Evolutionary conservation across 2,888 invertebrate species (phyloP), one percentile per base, ranked within the genome.

Genomic region (Andrena marginata): DNA sequence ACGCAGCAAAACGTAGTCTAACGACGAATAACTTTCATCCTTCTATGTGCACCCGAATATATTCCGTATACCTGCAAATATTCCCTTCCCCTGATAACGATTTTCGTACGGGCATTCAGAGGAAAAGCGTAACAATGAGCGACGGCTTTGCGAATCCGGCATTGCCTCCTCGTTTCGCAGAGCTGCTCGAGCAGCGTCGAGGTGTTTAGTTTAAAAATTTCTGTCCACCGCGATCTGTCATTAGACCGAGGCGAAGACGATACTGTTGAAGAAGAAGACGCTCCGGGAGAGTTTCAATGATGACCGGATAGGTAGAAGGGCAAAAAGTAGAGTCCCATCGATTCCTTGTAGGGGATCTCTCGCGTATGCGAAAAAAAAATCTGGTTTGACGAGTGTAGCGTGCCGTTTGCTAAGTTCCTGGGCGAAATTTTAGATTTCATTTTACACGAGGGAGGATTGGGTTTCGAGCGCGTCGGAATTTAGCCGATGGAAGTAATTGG

Each of bases 341-440:
- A 20, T 65, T 63, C 26, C 49, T 6, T 8, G 7, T 20, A 35
- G 23, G 23, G n/a, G 51, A 35, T 59, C 35, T 20, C 13, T 42
- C 33, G 35, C 10, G 16, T n/a, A 31, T 42, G 42, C 42, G 10
- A 23, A n/a, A 48, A 68, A 68, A 64, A 54, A 48, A 62, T 75
- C 35, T 71, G 64, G 51, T 68, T 72, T 64, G 64, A 77, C 77
- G 54, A 76, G 73, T 63, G 23, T 35, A 63, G 63, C 26, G 35
- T 20, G 31, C 29, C 33, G 49, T 64, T 54, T 35, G 35, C 56
- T 72, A 68, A 73, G 80, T 80, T 73, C 63, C 56, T 23, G 7
- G 10, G 54, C 59, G 85, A 85, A 85, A 85, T 85, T 82, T 77
- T 85, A 85, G 85, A 85, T 82, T 85, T 82, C 65, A 71, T 82